Conservation (phyloP, 2,888 invertebrate species). For the Nymphalis c-album region DNA sequence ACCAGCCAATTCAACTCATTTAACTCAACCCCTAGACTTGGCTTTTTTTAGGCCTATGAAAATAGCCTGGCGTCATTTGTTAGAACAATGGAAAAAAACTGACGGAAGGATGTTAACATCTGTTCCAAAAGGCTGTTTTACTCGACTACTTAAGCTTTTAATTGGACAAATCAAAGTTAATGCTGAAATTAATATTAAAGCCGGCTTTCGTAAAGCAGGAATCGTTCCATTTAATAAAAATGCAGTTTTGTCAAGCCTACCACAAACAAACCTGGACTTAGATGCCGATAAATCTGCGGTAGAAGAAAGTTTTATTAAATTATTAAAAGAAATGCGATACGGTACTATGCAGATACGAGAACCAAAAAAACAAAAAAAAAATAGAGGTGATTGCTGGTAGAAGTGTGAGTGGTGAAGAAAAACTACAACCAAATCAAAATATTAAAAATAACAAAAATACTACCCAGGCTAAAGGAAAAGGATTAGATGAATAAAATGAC, state of each 20-base stretch:
- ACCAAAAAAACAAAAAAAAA: too few relatives aligned
- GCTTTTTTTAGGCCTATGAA: constrained; percentile 51
- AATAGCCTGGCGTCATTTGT: constrained; percentile 41
- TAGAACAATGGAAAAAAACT: constrained; percentile 41
- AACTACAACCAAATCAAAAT: too few relatives aligned
- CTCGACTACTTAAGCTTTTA: constrained; percentile 36
- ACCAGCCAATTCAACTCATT: constrained; percentile 50
- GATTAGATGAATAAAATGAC: too few relatives aligned
- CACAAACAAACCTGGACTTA: too few relatives aligned
- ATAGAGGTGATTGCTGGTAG: too few relatives aligned
- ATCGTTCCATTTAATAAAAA: constrained; percentile 36
- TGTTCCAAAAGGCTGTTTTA: constrained; percentile 41
- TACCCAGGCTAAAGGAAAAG: too few relatives aligned
- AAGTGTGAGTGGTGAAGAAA: too few relatives aligned
- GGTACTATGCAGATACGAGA: too few relatives aligned
- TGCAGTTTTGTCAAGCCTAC: constrained; percentile 35
- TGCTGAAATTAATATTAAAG: constrained; percentile 34
- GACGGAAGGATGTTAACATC: constrained; percentile 32
- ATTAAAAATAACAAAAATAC: too few relatives aligned
- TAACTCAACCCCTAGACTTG: constrained; percentile 47
- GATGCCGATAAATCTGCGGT: too few relatives aligned
- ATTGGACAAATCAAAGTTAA: constrained; percentile 30
- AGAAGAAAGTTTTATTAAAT: too few relatives aligned
- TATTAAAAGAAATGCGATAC: too few relatives aligned
- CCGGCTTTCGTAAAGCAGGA: constrained; percentile 41